Evolutionary conservation across 2,888 invertebrate genomes (phyloP).

Genomic region (Opisthograptis luteolata): DNA sequence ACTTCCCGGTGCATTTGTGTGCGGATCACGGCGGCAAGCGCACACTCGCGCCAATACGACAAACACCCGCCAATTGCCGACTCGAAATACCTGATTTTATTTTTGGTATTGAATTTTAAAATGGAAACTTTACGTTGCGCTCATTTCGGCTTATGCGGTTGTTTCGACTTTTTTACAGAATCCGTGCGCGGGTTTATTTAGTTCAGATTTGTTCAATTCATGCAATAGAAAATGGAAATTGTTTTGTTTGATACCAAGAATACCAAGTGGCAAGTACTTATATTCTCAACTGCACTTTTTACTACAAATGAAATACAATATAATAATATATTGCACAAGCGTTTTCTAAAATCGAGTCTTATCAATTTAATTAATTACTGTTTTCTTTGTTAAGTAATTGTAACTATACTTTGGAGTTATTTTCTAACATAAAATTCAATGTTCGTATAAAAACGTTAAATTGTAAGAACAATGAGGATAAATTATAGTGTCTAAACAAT

Average conservation of each 20-base stretch:
- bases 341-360: too few species aligned
- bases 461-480: too few species aligned
- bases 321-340: too few species aligned
- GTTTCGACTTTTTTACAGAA: slow-evolving; percentile 15
- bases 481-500: too few species aligned
- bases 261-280: too few species aligned
- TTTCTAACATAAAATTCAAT: too few species aligned
- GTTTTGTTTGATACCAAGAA: not conserved
- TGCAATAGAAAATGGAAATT: not conserved
- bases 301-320: too few species aligned
- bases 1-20: slow-evolving; percentile 56
- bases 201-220: slow-evolving; percentile 12
- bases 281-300: too few species aligned
- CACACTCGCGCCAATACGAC: slow-evolving; percentile 62
- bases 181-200: not conserved
- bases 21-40: slow-evolving; percentile 60
- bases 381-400: too few species aligned
- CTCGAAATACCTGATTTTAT: slow-evolving; percentile 60
- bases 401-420: too few species aligned
- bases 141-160: slow-evolving; percentile 9
- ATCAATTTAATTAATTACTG: too few species aligned
- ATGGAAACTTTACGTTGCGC: slow-evolving; percentile 4
- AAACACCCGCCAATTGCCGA: slow-evolving; percentile 71
- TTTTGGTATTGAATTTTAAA: slow-evolving; percentile 54
- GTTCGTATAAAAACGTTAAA: too few species aligned